A percentile compares a stretch with the other conserved stretches of the same genome.
These are phyloP conservation scores for Melanotaenia pygmaea DNA, from an alignment of 2,797 vertebrate species.

Conservation along the genomic window DNA sequence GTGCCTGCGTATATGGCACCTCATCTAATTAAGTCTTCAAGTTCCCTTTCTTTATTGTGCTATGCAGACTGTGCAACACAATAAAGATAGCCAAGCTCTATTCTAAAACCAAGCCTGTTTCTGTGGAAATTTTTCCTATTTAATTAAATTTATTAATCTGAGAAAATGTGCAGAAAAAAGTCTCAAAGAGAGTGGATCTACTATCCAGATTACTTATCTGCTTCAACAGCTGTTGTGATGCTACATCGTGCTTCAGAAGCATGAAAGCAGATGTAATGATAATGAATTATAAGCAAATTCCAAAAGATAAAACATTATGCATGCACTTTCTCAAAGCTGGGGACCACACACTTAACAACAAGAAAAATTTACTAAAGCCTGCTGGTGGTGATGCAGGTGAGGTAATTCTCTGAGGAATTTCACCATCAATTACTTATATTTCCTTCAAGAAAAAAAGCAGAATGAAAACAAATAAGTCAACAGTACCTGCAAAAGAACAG, in stretches of 20 bases:
- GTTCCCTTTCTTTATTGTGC: conserved; percentile 77
- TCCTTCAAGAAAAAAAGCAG: conserved; percentile 45
- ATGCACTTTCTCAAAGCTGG: conserved; percentile 55
- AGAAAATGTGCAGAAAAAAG: conserved; percentile 43
- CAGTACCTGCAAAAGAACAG: conserved; percentile 65
- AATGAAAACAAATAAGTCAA: conserved; percentile 64
- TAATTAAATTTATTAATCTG: conserved; percentile 84
- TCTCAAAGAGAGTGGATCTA: conserved; percentile 28
- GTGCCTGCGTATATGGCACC: conserved; percentile 74
- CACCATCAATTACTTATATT: conserved; percentile 75
- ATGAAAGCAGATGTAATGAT: conserved; percentile 69
- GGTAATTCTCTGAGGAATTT: conserved; percentile 45
- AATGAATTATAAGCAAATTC: conserved; percentile 78
- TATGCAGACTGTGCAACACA: conserved; percentile 66
- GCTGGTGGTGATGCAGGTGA: conserved; percentile 13
- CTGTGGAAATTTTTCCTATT: conserved; percentile 75
- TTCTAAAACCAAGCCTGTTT: conserved; percentile 61
- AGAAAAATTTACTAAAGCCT: conserved; percentile 51
- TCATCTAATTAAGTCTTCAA: conserved; percentile 82
- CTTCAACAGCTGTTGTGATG: conserved; percentile 62
- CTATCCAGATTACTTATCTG: conserved; percentile 65
- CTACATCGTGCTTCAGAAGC: conserved; percentile 61
- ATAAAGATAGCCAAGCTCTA: conserved; percentile 78
- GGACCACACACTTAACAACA: conserved; percentile 57
- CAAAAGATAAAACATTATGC: conserved; percentile 63